phyloP scores from a whole-genome alignment of 1,140 invertebrate genomes.

The Lasaia peninsularis region DNA sequence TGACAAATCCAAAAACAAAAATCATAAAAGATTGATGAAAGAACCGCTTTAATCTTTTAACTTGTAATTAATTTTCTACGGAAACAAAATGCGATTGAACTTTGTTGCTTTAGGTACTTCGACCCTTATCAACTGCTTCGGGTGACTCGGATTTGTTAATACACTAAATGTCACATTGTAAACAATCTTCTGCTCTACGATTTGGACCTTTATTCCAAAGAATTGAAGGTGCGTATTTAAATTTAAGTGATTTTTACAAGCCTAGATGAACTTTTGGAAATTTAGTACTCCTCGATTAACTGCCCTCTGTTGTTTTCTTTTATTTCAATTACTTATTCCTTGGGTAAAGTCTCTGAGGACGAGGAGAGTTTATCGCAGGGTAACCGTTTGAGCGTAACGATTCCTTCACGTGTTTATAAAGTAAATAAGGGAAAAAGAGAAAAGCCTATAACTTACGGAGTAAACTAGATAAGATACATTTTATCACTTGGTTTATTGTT shows the following conservation, averaged over 20 bases:
- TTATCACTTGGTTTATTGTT: no score
- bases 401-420: neutral
- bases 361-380: neutral
- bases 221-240: neutral
- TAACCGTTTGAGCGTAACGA: neutral
- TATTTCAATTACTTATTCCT: neutral
- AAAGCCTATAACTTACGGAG: neutral
- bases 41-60: neutral
- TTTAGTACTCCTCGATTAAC: slow-evolving; percentile 2
- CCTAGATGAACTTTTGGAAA: slow-evolving; percentile 8
- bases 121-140: slow-evolving; percentile 59
- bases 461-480: no score
- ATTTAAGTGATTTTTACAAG: neutral
- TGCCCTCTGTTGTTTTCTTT: neutral
- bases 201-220: neutral
- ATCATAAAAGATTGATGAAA: no score
- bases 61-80: neutral
- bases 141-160: slow-evolving; percentile 43
- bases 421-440: neutral
- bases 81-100: slow-evolving; percentile 9
- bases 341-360: neutral
- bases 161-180: slow-evolving; percentile 39
- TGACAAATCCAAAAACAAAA: no score
- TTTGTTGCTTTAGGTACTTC: slow-evolving; percentile 42
- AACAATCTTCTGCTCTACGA: neutral